phyloP scores from a whole-genome alignment of 2,113 vertebrate species.

The Empidonax alnorum region DNA sequence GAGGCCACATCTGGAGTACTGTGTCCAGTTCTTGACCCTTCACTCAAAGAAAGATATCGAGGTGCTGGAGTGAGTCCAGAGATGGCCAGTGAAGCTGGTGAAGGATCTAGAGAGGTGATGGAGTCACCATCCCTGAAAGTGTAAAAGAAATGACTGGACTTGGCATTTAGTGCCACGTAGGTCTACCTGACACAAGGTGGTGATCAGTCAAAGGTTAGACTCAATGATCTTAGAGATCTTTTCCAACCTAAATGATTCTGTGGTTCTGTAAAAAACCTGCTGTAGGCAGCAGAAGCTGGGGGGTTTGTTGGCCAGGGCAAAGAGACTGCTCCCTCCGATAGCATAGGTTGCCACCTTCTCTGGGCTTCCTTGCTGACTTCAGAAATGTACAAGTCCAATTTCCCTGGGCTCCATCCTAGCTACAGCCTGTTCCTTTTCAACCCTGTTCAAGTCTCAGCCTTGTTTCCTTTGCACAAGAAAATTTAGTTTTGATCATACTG shows the following conservation, averaged over 20 bases:
- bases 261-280: not conserved
- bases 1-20: not conserved
- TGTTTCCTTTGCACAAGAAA: not conserved
- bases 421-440: not conserved
- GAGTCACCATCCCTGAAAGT: not conserved
- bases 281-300: not conserved
- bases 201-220: not conserved
- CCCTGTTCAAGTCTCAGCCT: not conserved
- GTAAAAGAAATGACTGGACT: accelerated
- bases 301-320: not conserved
- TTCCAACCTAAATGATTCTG: not conserved
- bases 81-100: not conserved
- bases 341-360: not conserved
- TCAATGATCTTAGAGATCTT: not conserved
- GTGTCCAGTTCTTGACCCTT: not conserved
- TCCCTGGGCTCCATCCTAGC: not conserved
- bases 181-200: not conserved
- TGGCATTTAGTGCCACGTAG: accelerated
- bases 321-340: not conserved
- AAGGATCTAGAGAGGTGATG: not conserved
- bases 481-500: not conserved
- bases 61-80: not conserved
- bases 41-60: not conserved
- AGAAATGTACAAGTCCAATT: not conserved
- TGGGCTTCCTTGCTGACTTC: not conserved